Conservation (phyloP, 2,113 vertebrate genomes). For the Ondatra zibethicus region DNA sequence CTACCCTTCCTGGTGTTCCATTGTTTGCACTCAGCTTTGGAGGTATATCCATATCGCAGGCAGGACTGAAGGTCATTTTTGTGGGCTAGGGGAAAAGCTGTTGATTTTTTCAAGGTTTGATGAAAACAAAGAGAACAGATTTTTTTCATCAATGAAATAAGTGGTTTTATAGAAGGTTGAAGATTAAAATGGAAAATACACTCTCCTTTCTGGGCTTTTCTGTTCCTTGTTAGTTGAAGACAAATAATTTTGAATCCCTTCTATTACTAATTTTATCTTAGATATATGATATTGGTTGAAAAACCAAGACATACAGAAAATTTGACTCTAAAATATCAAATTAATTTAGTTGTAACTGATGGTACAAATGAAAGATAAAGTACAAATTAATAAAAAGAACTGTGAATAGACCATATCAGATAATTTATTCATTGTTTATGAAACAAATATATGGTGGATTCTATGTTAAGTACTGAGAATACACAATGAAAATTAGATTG, state of each 20-base stretch:
- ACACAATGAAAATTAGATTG: neutral
- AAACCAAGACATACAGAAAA: neutral
- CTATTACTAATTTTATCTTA: slow-evolving; percentile 46
- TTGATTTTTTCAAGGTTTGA: slow-evolving; percentile 32
- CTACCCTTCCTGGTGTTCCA: neutral
- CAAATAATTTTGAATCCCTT: neutral
- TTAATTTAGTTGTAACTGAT: slow-evolving; percentile 9
- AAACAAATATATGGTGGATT: neutral
- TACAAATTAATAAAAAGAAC: slow-evolving; percentile 3
- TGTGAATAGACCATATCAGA: slow-evolving; percentile 28
- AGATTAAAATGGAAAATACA: slow-evolving; percentile 52
- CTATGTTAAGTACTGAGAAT: neutral
- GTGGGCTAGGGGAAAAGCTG: neutral
- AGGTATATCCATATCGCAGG: neutral
- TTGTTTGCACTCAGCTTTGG: neutral
- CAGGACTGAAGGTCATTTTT: slow-evolving; percentile 29
- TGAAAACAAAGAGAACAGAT: neutral
- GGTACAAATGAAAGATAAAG: neutral
- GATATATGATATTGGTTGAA: neutral
- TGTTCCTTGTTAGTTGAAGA: slow-evolving; percentile 20
- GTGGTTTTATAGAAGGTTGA: neutral
- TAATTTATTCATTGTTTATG: neutral
- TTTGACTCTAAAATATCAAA: slow-evolving; percentile 44
- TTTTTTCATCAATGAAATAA: slow-evolving; percentile 60
- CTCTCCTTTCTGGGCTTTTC: neutral